phyloP scores from a whole-genome alignment of 2,888 invertebrate species.

The Ellobium chinense region DNA sequence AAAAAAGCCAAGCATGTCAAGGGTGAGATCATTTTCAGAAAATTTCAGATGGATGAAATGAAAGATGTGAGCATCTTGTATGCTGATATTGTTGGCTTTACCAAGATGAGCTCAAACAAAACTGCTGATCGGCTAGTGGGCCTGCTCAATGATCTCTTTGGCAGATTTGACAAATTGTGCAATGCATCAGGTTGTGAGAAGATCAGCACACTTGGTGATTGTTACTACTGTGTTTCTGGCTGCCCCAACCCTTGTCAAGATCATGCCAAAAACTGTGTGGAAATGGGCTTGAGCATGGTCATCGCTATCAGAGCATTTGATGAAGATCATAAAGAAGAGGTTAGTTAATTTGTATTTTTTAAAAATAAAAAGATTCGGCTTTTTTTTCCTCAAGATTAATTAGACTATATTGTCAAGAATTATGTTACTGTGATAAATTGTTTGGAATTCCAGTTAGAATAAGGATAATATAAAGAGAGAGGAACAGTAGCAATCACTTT shows the following conservation, averaged over 20 bases:
- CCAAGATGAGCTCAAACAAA: constrained; percentile 97
- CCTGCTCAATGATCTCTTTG: constrained; percentile 96
- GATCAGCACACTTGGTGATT: constrained; percentile 96
- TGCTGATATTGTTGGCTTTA: constrained; percentile 98
- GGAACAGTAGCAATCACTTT: too few species aligned
- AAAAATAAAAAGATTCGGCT: too few species aligned
- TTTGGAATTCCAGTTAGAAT: too few species aligned
- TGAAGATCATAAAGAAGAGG: constrained; percentile 87
- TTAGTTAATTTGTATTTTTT: too few species aligned
- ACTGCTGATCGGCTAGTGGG: constrained; percentile 96
- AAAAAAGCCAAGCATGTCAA: constrained; percentile 61
- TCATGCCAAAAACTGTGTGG: constrained; percentile 96
- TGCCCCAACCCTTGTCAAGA: constrained; percentile 95
- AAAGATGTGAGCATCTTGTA: constrained; percentile 97
- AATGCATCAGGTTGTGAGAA: constrained; percentile 94
- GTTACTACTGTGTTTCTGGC: constrained; percentile 93
- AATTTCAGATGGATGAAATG: constrained; percentile 98
- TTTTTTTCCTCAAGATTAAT: too few species aligned
- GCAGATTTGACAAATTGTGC: constrained; percentile 95
- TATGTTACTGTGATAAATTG: too few species aligned
- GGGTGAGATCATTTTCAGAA: constrained; percentile 86
- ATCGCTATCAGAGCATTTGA: constrained; percentile 89
- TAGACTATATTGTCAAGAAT: too few species aligned
- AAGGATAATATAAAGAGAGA: too few species aligned
- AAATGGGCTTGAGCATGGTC: constrained; percentile 98